phyloP scores from a whole-genome alignment of 2,888 invertebrate genomes.

The Siphlonurus alternatus region DNA sequence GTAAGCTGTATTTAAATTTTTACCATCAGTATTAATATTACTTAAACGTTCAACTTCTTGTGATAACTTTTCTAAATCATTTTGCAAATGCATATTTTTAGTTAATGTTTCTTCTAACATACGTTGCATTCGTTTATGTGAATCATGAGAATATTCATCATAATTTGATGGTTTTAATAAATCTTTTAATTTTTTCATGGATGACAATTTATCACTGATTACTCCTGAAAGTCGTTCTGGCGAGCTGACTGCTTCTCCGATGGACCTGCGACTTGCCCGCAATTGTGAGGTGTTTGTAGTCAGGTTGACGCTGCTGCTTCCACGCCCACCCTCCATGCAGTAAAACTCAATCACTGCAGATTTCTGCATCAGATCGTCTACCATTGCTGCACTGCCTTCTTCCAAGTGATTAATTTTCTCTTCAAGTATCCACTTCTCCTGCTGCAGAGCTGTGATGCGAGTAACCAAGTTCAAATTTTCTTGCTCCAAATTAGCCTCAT shows the following conservation, averaged over 20 bases:
- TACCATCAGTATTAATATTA: too few species aligned
- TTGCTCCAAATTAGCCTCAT: constrained; percentile 20
- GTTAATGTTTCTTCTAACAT: constrained; percentile 33
- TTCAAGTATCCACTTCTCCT: constrained; percentile 29
- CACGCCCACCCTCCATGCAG: constrained; percentile 26
- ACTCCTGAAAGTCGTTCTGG: not conserved
- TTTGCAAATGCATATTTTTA: constrained; percentile 33
- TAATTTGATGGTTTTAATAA: constrained; percentile 14
- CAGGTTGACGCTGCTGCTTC: not conserved
- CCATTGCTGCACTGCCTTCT: constrained; percentile 29
- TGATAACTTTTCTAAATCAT: constrained; percentile 18
- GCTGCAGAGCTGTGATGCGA: constrained; percentile 26
- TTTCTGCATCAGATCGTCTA: constrained; percentile 29
- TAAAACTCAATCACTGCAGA: constrained; percentile 30
- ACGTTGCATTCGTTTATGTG: constrained; percentile 24
- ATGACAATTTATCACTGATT: not conserved
- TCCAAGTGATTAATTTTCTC: constrained; percentile 30
- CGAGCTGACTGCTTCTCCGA: not conserved
- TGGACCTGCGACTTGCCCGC: not conserved
- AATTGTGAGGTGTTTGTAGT: not conserved
- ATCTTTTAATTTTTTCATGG: constrained; percentile 9
- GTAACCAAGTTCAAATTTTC: constrained; percentile 27
- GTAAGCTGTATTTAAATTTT: too few species aligned
- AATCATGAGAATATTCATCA: constrained; percentile 22
- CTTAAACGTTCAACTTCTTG: constrained; percentile 14